Evolutionary conservation across 1,140 invertebrate genomes (phyloP), one percentile per base, ranked within the genome.

Genomic region (Eriocheir sinensis): DNA sequence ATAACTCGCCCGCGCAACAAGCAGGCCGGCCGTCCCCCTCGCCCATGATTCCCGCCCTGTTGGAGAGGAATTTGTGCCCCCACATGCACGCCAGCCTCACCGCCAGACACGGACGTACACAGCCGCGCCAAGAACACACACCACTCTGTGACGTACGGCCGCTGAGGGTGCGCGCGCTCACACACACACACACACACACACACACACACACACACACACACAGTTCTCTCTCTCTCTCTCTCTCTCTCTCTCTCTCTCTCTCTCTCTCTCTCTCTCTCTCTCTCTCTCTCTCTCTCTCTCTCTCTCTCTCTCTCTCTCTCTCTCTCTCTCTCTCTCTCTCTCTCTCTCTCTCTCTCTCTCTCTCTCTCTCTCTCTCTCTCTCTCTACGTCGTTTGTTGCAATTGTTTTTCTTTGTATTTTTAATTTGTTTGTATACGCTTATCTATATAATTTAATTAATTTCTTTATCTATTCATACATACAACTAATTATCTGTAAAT

Each of bases 261-360:
- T 48, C 12, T 15, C 81, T 38, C 17, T 34, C 15, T 32, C 81
- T 32, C 81, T 34, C 21, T 85, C 81, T 48, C 40, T 89, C 41
- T 89, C 27, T 48, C 17, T 30, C 17, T 30, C 86, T 44, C n/a
- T n/a, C 86, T 89, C 86, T 89, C 27, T 89, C 41, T 89, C 41
- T 89, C 41, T 89, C 41, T 32, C 3, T 32, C 4, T 85, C 86
- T 89, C 85, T 88, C 85, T 88, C 86, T 89, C 86, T 89, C 86
- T 89, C 86, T 89, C 86, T 89, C 86, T 44, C 86, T 44, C 86
- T 89, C 86, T 89, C 41, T 44, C 41, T 89, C 86, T 89, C 86
- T 89, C 86, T 89, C 41, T 44, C 41, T 89, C 86, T 89, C 86
- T 89, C 86, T 89, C 86, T 89, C 86, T 89, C 86, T 89, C 86